These are phyloP conservation scores for Trichomalopsis sarcophagae DNA, from an alignment of 1,140 invertebrate genomes.

Conservation along the genomic window DNA sequence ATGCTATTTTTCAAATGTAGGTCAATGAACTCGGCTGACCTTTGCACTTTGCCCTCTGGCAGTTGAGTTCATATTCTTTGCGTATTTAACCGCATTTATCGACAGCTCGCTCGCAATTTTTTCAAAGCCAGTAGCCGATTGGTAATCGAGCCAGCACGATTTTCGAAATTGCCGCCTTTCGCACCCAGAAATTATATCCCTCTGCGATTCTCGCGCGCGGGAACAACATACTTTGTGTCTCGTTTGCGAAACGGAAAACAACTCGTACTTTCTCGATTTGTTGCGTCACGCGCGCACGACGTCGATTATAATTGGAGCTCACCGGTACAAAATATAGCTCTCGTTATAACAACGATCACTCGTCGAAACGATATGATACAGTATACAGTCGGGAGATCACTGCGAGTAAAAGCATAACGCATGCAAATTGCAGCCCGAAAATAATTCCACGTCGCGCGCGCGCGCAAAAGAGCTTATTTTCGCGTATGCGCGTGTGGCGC, in stretches of 20 bases:
- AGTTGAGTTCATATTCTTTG: no score
- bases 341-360: no score
- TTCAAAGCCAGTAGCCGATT: no score
- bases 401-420: not conserved
- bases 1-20: not conserved
- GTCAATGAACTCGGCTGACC: not conserved
- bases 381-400: not conserved
- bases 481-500: not conserved
- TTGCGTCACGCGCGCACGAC: not conserved
- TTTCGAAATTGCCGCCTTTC: not conserved
- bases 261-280: not conserved
- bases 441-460: not conserved
- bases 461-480: not conserved
- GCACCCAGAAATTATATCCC: no score
- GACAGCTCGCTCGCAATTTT: no score
- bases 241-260: not conserved
- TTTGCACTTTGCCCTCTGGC: not conserved
- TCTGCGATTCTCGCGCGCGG: no score
- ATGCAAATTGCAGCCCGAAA: not conserved
- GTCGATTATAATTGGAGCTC: not conserved
- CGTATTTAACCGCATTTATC: no score
- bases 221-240: no score
- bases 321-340: no score
- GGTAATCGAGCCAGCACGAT: not conserved
- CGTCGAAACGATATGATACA: no score